Conservation (phyloP, 2,888 invertebrate species). For the Petrolisthes cinctipes region DNA sequence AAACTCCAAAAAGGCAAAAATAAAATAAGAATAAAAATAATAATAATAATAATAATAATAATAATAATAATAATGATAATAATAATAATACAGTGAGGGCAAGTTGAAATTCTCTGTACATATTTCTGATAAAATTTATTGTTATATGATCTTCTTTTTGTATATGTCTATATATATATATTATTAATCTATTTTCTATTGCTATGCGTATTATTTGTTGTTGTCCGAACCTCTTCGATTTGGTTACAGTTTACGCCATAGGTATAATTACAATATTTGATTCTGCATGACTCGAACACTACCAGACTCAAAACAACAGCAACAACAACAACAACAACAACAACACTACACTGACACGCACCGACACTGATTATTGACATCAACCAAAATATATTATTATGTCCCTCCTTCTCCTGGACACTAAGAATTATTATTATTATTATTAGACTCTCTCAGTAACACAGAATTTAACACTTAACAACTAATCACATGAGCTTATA, state of each 20-base stretch:
- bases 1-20: too few relatives aligned
- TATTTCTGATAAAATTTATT: too few relatives aligned
- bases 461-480: not conserved
- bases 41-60: too few relatives aligned
- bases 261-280: not conserved
- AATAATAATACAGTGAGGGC: too few relatives aligned
- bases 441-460: not conserved
- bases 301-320: not conserved
- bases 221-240: not conserved
- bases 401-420: not conserved
- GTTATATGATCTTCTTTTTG: too few relatives aligned
- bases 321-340: not conserved
- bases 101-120: too few relatives aligned
- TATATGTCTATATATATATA: too few relatives aligned
- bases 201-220: not conserved
- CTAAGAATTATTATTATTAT: not conserved
- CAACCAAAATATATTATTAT: constrained; percentile 8
- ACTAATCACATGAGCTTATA: constrained; percentile 8
- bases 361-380: constrained; percentile 1
- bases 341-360: not conserved
- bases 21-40: too few relatives aligned
- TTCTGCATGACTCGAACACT: constrained; percentile 3
- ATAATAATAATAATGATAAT: too few relatives aligned
- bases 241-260: not conserved
- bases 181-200: too few relatives aligned